Conservation (phyloP, 2,888 invertebrate genomes). For the Erpobdella octoculata region DNA sequence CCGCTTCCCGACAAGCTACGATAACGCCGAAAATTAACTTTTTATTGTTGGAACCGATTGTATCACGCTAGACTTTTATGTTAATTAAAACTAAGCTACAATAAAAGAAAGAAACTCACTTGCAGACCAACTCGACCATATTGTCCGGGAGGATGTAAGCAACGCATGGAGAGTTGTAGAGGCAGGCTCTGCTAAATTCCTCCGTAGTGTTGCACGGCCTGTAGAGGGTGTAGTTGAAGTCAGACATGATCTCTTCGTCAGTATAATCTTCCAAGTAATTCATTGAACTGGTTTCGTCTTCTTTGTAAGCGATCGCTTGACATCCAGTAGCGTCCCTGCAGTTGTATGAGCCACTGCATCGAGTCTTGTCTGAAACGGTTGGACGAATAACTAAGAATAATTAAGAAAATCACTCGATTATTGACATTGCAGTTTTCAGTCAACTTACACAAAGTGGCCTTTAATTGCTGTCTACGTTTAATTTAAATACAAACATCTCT, state of each 20-base stretch:
- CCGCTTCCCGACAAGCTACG: background rate
- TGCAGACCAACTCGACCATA: slow-evolving; percentile 11
- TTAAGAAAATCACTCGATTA: too few relatives aligned
- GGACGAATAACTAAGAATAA: too few relatives aligned
- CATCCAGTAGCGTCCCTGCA: background rate
- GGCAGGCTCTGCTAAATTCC: background rate
- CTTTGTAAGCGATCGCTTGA: background rate
- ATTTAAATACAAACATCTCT: too few relatives aligned
- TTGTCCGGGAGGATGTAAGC: slow-evolving; percentile 16
- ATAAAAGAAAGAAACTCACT: background rate
- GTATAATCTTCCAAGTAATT: slow-evolving; percentile 15
- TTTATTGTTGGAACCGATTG: background rate
- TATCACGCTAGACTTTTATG: too few relatives aligned
- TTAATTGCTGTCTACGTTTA: too few relatives aligned
- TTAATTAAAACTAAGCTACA: too few relatives aligned
- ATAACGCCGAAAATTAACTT: background rate
- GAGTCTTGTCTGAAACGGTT: background rate
- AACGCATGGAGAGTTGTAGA: slow-evolving; percentile 3
- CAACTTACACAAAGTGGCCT: too few relatives aligned
- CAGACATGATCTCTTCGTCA: slow-evolving; percentile 4
- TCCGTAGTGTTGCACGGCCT: slow-evolving; percentile 4
- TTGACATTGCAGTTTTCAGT: too few relatives aligned
- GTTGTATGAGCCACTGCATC: background rate
- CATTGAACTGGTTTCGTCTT: background rate
- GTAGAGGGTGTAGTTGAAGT: background rate